Percentiles rank a stretch among this genome's conserved stretches.
Evolutionary conservation across 2,113 vertebrate species (phyloP).

Genomic region (Crotalus horridus): DNA sequence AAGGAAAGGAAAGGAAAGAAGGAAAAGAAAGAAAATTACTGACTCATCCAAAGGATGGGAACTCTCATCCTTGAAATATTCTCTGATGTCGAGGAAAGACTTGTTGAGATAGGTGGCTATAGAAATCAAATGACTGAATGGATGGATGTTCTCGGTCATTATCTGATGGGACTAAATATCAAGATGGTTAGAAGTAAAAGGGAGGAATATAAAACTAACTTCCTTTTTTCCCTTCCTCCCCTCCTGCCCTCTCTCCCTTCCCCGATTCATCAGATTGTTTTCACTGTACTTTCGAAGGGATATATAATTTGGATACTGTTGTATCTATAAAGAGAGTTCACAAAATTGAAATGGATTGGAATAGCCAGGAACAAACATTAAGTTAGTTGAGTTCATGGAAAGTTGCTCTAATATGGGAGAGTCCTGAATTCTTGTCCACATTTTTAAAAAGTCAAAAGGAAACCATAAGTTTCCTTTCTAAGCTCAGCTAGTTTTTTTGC

Average conservation of each 20-base stretch:
- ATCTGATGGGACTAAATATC: no score
- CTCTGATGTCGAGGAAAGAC: not conserved
- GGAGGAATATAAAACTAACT: no score
- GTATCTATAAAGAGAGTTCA: not conserved
- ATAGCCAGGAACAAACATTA: not conserved
- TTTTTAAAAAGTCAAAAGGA: not conserved
- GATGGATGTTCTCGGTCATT: no score
- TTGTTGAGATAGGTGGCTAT: no score
- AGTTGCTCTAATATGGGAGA: not conserved
- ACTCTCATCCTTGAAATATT: not conserved
- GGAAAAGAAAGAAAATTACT: not conserved
- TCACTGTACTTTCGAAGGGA: not conserved
- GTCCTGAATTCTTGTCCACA: not conserved
- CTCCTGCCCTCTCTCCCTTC: not conserved
- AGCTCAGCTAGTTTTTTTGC: not conserved
- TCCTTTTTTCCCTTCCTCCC: not conserved
- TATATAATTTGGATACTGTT: not conserved
- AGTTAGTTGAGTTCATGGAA: not conserved
- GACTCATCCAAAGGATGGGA: not conserved
- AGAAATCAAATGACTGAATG: no score
- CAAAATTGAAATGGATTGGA: not conserved
- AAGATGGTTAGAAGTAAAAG: no score
- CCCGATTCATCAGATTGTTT: not conserved
- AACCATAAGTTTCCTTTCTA: conserved; percentile 14
- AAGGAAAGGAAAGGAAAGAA: not conserved